A percentile compares a stretch with the other conserved stretches of the same genome.
Evolutionary conservation across 1,140 invertebrate genomes (phyloP).

Genomic region (Ips nitidus): DNA sequence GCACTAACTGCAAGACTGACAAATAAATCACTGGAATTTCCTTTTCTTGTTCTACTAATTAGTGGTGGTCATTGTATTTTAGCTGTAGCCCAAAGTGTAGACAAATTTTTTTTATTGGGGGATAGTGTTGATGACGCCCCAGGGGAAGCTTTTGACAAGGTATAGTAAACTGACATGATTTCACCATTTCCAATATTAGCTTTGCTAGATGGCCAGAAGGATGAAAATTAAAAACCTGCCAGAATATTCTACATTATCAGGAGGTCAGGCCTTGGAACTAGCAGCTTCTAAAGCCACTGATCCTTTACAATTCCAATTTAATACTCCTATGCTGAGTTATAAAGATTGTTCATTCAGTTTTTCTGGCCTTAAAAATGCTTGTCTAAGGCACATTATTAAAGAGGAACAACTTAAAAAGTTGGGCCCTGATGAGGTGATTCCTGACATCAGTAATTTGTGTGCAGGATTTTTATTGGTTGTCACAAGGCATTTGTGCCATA

Average conservation of each 20-base stretch:
- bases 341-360: constrained; percentile 86
- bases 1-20: constrained; percentile 83
- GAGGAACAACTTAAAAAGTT: constrained; percentile 64
- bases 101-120: constrained; percentile 80
- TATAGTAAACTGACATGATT: background rate
- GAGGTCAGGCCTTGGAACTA: constrained; percentile 84
- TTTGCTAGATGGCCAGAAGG: constrained; percentile 70
- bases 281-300: constrained; percentile 71
- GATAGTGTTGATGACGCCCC: constrained; percentile 81
- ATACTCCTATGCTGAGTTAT: constrained; percentile 59
- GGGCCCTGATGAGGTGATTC: constrained; percentile 69
- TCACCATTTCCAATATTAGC: background rate
- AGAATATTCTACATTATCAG: constrained; percentile 70
- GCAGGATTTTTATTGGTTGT: constrained; percentile 77
- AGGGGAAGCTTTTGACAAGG: constrained; percentile 91
- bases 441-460: constrained; percentile 81
- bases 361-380: constrained; percentile 67
- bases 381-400: constrained; percentile 56
- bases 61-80: constrained; percentile 92
- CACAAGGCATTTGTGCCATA: constrained; percentile 77
- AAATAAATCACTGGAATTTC: constrained; percentile 70
- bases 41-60: constrained; percentile 85
- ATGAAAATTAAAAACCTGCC: constrained; percentile 81
- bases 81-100: constrained; percentile 71
- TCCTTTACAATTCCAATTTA: constrained; percentile 68